These are phyloP conservation scores for Eulacestoma nigropectus DNA, from an alignment of 2,113 vertebrate genomes.

Conservation along the genomic window DNA sequence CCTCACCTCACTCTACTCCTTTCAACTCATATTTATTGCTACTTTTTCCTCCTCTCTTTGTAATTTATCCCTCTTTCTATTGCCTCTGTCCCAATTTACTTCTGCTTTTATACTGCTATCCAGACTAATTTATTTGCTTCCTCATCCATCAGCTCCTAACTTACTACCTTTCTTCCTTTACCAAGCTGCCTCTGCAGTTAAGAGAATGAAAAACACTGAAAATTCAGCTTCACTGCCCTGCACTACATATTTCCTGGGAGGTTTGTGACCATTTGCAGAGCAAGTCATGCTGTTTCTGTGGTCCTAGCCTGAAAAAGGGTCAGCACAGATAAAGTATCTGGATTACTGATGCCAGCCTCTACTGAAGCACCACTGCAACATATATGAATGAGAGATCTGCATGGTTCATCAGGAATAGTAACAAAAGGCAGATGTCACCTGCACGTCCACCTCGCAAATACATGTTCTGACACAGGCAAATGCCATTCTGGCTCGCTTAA, in stretches of 20 bases:
- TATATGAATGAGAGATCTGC: background rate
- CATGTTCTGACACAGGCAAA: background rate
- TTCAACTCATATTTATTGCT: background rate
- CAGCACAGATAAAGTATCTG: background rate
- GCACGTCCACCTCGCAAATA: background rate
- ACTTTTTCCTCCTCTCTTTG: background rate
- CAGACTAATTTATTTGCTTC: background rate
- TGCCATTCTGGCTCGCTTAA: background rate
- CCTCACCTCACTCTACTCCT: background rate
- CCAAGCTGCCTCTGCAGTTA: background rate
- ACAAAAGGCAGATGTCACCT: background rate
- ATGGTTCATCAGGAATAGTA: background rate
- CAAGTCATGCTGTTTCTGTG: background rate
- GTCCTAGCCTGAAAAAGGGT: background rate
- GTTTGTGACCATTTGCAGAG: background rate
- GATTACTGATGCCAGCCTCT: background rate
- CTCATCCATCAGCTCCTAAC: background rate
- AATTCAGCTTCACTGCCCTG: background rate
- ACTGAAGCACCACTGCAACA: background rate
- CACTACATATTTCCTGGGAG: background rate
- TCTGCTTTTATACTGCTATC: background rate
- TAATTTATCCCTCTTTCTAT: background rate
- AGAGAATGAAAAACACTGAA: background rate
- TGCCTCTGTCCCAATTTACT: background rate
- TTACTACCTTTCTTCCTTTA: background rate